Evolutionary conservation across 2,888 invertebrate genomes (phyloP), one percentile per base, ranked within the genome.

Genomic region (Pheosia tremula): DNA sequence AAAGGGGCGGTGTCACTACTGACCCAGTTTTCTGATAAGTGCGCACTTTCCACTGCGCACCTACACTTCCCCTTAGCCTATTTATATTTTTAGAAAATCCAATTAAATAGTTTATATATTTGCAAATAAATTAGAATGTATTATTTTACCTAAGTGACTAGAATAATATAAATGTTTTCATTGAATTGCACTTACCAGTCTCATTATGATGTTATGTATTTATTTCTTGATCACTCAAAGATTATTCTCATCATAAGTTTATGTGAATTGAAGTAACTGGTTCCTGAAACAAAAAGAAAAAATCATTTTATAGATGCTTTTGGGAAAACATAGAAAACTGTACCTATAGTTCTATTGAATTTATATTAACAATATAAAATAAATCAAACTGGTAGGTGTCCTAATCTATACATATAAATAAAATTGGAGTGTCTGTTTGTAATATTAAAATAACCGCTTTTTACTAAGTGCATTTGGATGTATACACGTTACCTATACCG

Each of bases 1-100:
- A 94, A 91, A 91, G 87, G 90, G 94, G 93, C 91, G 93, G 90
- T 77, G 87, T 85, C 76, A 91, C 94, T 93, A 93, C 92, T 93
- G 93, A 94, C 94, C 94, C 83, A 94, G 87, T 93, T 93, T 85
- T 81, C 83, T 83, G 86, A 88, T 85, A 88, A 90, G 88, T 93
- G 93, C 93, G 94, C 94, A 87, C 85, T 91, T 89, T 87, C 80
- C 83, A 86, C 87, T 89, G 93, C 93, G 93, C 93, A 93, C 81
- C 75, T 74, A 86, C 83, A 89, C 88, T 88, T 87, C 88, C 88
- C 80, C 79, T 85, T 88, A 85, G 81, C 83, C 83, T 88, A 85
- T 89, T 88, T 87, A 87, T 84, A 83, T 83, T 88, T 86, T 83
- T 68, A 74, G 66, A 69, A 77, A 84, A 80, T 80, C 81, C 64